A percentile compares a stretch with the other conserved stretches of the same genome.
These are phyloP conservation scores for Notodonta ziczac DNA, from an alignment of 2,888 invertebrate genomes.

Conservation along the genomic window DNA sequence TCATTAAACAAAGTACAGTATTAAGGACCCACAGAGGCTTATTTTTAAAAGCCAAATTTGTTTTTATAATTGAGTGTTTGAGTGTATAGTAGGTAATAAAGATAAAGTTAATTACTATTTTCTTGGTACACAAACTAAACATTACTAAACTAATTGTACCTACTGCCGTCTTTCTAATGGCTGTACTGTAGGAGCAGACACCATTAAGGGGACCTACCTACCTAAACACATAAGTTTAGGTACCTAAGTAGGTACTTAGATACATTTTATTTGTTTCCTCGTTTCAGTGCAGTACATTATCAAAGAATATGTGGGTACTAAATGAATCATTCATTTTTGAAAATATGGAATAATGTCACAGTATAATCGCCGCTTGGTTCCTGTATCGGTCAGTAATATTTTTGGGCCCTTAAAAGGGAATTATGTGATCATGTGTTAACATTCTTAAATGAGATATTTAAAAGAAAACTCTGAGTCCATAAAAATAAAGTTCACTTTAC, in stretches of 20 bases:
- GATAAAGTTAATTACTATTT: too few species aligned
- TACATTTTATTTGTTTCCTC: not conserved
- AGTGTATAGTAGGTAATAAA: too few species aligned
- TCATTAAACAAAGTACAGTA: constrained; percentile 1
- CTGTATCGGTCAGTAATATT: constrained; percentile 55
- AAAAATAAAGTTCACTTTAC: not conserved
- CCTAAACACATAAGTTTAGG: too few species aligned
- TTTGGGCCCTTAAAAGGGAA: constrained; percentile 14
- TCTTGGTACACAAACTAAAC: too few species aligned
- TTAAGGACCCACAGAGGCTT: not conserved
- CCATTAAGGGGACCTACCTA: too few species aligned
- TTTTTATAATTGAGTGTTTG: not conserved
- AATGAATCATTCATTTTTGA: constrained; percentile 32
- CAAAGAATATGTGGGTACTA: too few species aligned
- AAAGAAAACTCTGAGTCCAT: not conserved
- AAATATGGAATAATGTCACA: constrained; percentile 34
- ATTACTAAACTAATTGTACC: too few species aligned
- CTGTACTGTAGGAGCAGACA: too few species aligned
- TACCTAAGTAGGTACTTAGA: too few species aligned
- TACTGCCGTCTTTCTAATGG: too few species aligned
- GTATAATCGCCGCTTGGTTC: constrained; percentile 42
- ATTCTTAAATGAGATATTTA: not conserved
- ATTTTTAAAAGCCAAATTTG: not conserved
- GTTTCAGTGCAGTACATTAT: too few species aligned
- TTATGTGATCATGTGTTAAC: not conserved